Evolutionary conservation across 2,797 vertebrate genomes (phyloP).

Genomic region (Poeciliopsis infans): DNA sequence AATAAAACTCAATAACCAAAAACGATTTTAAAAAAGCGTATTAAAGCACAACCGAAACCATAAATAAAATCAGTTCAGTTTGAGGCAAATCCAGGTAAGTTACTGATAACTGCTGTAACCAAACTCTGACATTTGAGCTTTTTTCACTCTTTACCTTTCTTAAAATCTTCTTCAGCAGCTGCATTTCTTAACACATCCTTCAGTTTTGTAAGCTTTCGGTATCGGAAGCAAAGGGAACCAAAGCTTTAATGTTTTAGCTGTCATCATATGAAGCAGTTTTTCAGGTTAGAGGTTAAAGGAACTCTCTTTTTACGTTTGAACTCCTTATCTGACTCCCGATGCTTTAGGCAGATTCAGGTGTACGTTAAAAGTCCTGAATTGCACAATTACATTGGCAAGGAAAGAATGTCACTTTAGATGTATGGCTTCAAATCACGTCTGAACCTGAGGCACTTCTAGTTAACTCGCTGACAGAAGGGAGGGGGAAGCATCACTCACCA

Average conservation of each 20-base stretch:
- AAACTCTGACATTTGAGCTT: background rate
- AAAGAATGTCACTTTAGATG: constrained; percentile 53
- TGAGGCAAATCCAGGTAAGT: constrained; percentile 28
- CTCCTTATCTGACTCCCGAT: constrained; percentile 62
- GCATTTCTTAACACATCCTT: background rate
- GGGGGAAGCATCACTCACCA: constrained; percentile 8
- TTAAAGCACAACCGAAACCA: background rate
- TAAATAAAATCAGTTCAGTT: background rate
- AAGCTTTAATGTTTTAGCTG: constrained; percentile 27
- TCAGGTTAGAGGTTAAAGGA: constrained; percentile 30
- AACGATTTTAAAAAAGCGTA: background rate
- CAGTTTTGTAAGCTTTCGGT: background rate
- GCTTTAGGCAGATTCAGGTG: constrained; percentile 68
- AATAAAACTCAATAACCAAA: background rate
- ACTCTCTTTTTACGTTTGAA: constrained; percentile 42
- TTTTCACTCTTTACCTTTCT: background rate
- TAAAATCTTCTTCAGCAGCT: background rate
- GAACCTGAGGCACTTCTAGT: constrained; percentile 42
- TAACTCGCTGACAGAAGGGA: constrained; percentile 8
- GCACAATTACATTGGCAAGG: constrained; percentile 65
- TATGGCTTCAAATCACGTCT: constrained; percentile 47
- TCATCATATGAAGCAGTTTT: constrained; percentile 27
- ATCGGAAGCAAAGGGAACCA: background rate
- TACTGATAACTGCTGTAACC: background rate
- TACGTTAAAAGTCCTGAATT: constrained; percentile 58